Evolutionary conservation across 2,113 vertebrate genomes (phyloP), one percentile per base, ranked within the genome.

Genomic region (Tachysurus vachellii): DNA sequence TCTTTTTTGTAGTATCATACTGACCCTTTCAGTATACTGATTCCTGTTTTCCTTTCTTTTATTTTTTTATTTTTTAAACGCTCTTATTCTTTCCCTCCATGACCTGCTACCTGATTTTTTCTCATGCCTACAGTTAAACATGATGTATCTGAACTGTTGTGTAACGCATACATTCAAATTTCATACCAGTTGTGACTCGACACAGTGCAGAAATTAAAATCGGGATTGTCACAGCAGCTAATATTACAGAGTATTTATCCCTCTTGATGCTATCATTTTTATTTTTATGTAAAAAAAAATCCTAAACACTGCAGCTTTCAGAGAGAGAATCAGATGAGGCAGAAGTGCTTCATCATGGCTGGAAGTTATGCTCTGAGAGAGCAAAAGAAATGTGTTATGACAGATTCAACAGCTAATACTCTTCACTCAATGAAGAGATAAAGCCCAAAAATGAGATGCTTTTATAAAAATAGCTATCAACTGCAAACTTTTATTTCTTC

Each of bases 381-480:
- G 56, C 80, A 76, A 87, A 75, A 71, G 36, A 79, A 66, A 79
- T 79, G 47, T 28, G n/a, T 47, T 36, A 64, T 77, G 62, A 77
- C 84, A 79, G 84, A 7, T 70, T 84, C 13, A 59, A 76, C 57
- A 73, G 36, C 57, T 62, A 50, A 85, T 64, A 53, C 84, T 53
- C 59, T 85, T 31, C 53, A 80, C 59, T 53, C 28, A 66, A 77
- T 61, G 16, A 23, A 77, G 26, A 62, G 42, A 85, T 75, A 53
- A 62, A 85, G 36, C 68, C 11, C 16, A 68, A 82, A 82, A 28
- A 82, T 64, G 2, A 85, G 82, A 53, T 21, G 31, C 88, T 79
- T 59, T 71, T 57, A 31, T 21, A 57, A n/a, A 84, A n/a, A 73
- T 64, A 50, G 50, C 28, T 56, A n/a, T 57, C 28, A 44, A 12